phyloP scores from a whole-genome alignment of 2,113 vertebrate genomes.

The Carassius auratus region DNA sequence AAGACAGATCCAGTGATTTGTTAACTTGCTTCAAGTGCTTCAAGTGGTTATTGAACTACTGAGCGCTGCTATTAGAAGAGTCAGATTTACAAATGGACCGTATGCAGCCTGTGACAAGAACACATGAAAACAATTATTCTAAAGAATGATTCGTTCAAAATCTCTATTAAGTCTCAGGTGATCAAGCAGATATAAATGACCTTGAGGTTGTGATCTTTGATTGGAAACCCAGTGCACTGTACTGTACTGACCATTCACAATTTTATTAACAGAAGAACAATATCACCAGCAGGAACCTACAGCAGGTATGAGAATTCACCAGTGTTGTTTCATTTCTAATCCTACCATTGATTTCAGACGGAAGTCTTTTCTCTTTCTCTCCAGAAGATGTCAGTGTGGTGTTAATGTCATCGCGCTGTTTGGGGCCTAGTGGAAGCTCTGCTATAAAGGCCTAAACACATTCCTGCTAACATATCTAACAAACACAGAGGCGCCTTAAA shows the following conservation, averaged over 20 bases:
- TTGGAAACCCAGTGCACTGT: slow-evolving; percentile 15
- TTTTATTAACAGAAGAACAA: no score
- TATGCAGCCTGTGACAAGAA: background rate
- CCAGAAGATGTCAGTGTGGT: slow-evolving; percentile 21
- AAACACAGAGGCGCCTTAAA: background rate
- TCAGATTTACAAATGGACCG: background rate
- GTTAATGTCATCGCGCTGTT: background rate
- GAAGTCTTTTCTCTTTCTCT: background rate
- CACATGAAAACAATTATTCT: no score
- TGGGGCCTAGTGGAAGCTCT: slow-evolving; percentile 13
- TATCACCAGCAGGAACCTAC: background rate
- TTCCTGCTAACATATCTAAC: background rate
- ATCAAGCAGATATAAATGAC: slow-evolving; percentile 25
- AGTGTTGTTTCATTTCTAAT: background rate
- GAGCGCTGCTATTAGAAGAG: background rate
- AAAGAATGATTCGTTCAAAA: background rate
- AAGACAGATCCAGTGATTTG: background rate
- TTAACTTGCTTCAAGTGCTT: background rate
- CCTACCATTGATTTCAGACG: background rate
- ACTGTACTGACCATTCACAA: no score
- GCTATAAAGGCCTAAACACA: background rate
- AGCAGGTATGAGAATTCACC: background rate
- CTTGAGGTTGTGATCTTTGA: slow-evolving; percentile 25
- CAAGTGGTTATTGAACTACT: background rate
- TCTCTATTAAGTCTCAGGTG: background rate